Conservation (phyloP, 2,888 invertebrate species). For the Nomada flava region DNA sequence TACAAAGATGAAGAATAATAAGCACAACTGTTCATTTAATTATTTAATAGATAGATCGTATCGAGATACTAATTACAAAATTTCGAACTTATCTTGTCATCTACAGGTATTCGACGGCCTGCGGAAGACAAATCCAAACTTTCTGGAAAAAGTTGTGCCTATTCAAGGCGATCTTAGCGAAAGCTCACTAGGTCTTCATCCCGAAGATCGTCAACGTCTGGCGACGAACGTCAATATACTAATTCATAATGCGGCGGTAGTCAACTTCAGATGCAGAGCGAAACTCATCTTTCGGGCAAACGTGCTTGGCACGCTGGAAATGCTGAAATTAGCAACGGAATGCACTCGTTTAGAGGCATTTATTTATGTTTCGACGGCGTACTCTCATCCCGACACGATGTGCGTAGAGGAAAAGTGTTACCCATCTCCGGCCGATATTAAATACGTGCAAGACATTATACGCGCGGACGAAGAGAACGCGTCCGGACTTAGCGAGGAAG, state of each 20-base stretch:
- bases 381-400: constrained; percentile 66
- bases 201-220: constrained; percentile 59
- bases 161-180: constrained; percentile 69
- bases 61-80: too few relatives aligned
- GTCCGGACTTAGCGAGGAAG: constrained; percentile 65
- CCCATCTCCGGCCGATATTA: constrained; percentile 69
- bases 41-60: too few relatives aligned
- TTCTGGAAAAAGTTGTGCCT: constrained; percentile 58
- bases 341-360: constrained; percentile 53
- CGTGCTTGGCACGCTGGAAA: constrained; percentile 35
- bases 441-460: constrained; percentile 71
- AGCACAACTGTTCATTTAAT: too few relatives aligned
- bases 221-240: constrained; percentile 68
- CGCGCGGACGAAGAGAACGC: constrained; percentile 59
- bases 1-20: too few relatives aligned
- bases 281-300: constrained; percentile 63
- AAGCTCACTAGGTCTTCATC: constrained; percentile 66
- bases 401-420: constrained; percentile 75
- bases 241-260: constrained; percentile 72
- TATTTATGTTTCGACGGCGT: constrained; percentile 74
- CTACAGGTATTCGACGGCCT: too few relatives aligned
- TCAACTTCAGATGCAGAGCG: constrained; percentile 61
- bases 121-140: constrained; percentile 51
- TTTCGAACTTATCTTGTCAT: not conserved
- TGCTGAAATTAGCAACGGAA: too few relatives aligned